Evolutionary conservation across 2,113 vertebrate species (phyloP).

Genomic region (Caretta caretta): DNA sequence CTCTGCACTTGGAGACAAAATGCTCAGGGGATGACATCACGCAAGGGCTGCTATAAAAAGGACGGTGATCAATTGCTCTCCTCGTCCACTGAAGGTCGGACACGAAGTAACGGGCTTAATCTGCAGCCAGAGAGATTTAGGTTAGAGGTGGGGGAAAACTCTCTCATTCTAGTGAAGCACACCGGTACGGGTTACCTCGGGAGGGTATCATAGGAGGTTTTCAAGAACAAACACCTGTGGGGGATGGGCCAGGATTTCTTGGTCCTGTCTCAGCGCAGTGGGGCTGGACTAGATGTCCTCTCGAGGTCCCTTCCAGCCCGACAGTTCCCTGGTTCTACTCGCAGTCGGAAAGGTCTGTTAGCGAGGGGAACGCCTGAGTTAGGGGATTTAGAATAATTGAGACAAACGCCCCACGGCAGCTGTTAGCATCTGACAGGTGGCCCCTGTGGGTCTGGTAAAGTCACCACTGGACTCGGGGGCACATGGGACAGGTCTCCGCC

Average conservation of each 20-base stretch:
- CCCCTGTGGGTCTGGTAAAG: neutral
- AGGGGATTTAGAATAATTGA: neutral
- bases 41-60: neutral
- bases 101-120: neutral
- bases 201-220: neutral
- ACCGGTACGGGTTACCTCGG: neutral
- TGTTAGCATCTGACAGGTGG: neutral
- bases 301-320: too few relatives aligned
- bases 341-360: neutral
- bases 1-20: accelerated
- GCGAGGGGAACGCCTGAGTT: neutral
- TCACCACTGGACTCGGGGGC: neutral
- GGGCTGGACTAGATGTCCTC: neutral
- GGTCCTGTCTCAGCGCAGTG: neutral
- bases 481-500: neutral
- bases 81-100: neutral
- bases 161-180: neutral
- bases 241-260: neutral
- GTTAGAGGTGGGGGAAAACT: neutral
- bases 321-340: too few relatives aligned
- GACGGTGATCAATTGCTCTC: neutral
- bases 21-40: neutral
- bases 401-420: neutral
- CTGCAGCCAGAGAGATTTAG: neutral
- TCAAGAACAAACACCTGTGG: neutral